Percentiles rank a stretch among this genome's conserved stretches.
phyloP scores from a whole-genome alignment of 2,797 vertebrate species.

The Amblyraja radiata region DNA sequence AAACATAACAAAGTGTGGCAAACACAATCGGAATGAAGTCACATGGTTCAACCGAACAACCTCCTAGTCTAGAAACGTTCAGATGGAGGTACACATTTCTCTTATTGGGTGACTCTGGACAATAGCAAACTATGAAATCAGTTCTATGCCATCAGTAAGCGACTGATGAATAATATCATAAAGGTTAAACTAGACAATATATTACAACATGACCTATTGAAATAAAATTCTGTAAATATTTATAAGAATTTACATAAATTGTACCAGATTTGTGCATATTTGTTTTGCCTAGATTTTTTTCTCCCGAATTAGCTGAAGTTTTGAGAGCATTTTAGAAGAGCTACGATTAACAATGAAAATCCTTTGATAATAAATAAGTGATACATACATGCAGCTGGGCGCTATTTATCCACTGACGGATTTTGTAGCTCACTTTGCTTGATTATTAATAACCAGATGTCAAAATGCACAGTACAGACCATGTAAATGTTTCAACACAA shows the following conservation, averaged over 20 bases:
- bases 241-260: neutral
- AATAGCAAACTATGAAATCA: conserved; percentile 24
- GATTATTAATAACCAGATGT: neutral
- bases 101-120: neutral
- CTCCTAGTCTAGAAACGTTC: neutral
- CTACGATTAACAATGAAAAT: neutral
- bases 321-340: neutral
- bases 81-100: neutral
- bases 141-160: neutral
- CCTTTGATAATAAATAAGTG: neutral
- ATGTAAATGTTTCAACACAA: neutral
- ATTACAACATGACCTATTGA: neutral
- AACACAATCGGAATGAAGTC: neutral
- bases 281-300: neutral
- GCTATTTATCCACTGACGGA: neutral
- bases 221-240: neutral
- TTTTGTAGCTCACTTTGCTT: neutral
- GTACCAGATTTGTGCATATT: neutral
- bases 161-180: conserved; percentile 15
- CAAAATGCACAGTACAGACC: neutral
- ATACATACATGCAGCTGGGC: neutral
- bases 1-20: neutral
- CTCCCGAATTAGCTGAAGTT: neutral
- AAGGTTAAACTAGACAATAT: conserved; percentile 24
- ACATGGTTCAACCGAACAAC: neutral